Evolutionary conservation across 2,888 invertebrate genomes (phyloP).

Genomic region (Neelides folsomi): DNA sequence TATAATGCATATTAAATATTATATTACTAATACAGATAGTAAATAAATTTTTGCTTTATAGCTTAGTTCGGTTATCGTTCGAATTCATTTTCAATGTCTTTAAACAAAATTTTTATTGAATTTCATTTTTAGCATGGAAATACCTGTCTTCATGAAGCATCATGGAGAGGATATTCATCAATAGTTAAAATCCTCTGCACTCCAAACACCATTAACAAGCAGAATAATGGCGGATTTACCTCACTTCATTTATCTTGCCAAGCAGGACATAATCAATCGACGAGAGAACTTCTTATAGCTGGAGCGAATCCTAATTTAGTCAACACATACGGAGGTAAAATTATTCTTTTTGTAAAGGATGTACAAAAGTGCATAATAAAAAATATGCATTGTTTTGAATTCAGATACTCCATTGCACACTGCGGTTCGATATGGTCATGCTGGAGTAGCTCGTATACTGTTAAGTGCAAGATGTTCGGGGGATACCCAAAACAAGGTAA

Average conservation of each 20-base stretch:
- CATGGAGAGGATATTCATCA: conserved; percentile 85
- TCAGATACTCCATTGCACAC: conserved; percentile 81
- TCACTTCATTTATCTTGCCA: conserved; percentile 90
- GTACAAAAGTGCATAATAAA: too few relatives aligned
- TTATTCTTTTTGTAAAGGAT: too few relatives aligned
- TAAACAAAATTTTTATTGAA: too few relatives aligned
- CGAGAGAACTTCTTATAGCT: conserved; percentile 71
- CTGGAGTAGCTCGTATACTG: conserved; percentile 84
- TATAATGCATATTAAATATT: too few relatives aligned
- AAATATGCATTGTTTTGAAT: too few relatives aligned
- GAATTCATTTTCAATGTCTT: background rate
- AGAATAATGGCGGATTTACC: conserved; percentile 77
- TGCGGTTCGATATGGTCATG: conserved; percentile 88
- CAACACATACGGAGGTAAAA: conserved; percentile 29
- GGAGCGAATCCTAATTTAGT: conserved; percentile 68
- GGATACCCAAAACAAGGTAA: conserved; percentile 73
- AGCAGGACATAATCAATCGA: conserved; percentile 92
- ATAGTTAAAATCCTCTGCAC: conserved; percentile 60
- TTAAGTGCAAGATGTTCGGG: conserved; percentile 77
- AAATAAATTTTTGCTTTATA: background rate
- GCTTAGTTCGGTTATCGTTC: background rate
- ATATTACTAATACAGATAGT: too few relatives aligned
- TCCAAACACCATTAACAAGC: conserved; percentile 51
- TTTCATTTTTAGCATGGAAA: conserved; percentile 65
- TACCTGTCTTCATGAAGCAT: conserved; percentile 83